Evolutionary conservation across 2,113 vertebrate genomes (phyloP).

Genomic region (Chinchilla lanigera): DNA sequence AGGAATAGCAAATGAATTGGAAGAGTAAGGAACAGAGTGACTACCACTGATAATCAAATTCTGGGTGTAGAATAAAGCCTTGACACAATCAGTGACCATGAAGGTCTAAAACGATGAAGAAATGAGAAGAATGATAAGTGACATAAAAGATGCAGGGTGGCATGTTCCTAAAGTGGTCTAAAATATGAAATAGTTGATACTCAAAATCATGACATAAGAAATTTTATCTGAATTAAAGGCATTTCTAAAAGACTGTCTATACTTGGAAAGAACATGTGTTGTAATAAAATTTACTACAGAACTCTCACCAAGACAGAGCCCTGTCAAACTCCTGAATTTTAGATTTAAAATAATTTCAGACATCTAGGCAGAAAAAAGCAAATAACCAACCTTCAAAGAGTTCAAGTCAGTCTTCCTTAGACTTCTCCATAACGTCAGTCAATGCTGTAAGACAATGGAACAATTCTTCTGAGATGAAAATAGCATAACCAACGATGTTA

Average conservation of each 20-base stretch:
- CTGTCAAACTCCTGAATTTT: neutral
- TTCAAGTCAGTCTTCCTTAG: slow-evolving; percentile 6
- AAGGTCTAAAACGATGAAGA: slow-evolving; percentile 8
- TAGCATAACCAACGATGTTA: neutral
- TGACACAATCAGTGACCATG: neutral
- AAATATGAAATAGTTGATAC: neutral
- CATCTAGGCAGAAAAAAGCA: slow-evolving; percentile 9
- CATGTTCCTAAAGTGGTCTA: neutral
- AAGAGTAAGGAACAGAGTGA: neutral
- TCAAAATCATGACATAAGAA: neutral
- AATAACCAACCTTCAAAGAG: neutral
- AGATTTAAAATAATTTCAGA: neutral
- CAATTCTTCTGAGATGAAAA: slow-evolving; percentile 21
- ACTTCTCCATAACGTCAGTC: neutral
- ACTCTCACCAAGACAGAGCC: neutral
- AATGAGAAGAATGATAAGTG: neutral
- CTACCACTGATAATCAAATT: neutral
- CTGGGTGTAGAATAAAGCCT: neutral
- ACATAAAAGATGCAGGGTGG: neutral
- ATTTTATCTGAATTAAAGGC: slow-evolving; percentile 28
- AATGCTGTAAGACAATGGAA: neutral
- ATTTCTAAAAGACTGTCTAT: neutral
- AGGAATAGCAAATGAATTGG: neutral
- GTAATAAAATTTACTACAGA: neutral
- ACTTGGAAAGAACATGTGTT: slow-evolving; percentile 16